A percentile compares a stretch with the other conserved stretches of the same genome.
Evolutionary conservation across 2,888 invertebrate genomes (phyloP).

Genomic region (Erebia epiphron): DNA sequence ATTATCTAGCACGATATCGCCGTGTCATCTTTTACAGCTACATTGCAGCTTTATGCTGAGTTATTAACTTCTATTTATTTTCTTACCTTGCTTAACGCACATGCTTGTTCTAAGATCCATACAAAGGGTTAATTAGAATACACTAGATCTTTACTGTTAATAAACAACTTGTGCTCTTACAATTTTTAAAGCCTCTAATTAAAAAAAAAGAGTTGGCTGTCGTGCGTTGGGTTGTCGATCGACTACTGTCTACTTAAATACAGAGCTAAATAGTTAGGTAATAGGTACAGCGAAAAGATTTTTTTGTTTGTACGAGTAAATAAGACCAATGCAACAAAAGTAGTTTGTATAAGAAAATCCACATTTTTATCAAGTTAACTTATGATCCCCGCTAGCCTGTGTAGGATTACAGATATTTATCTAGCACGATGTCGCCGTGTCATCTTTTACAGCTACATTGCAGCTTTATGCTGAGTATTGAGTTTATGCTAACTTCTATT

Average conservation of each 20-base stretch:
- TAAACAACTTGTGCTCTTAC: too few relatives aligned
- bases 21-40: slow-evolving; percentile 17
- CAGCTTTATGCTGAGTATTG: slow-evolving; percentile 9
- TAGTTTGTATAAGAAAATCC: slow-evolving; percentile 1
- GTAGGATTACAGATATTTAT: slow-evolving; percentile 22
- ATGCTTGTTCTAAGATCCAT: too few relatives aligned
- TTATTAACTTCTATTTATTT: slow-evolving; percentile 16
- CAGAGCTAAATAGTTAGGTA: too few relatives aligned
- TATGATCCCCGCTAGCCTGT: slow-evolving; percentile 2
- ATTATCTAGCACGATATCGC: slow-evolving; percentile 11
- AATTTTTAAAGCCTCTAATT: too few relatives aligned
- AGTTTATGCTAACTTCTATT: slow-evolving; percentile 15
- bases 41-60: slow-evolving; percentile 4
- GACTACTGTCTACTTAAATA: too few relatives aligned
- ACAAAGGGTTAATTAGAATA: too few relatives aligned
- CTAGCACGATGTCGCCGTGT: slow-evolving; percentile 10
- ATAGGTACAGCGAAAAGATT: too few relatives aligned
- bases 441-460: slow-evolving; percentile 11
- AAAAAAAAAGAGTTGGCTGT: too few relatives aligned
- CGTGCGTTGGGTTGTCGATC: too few relatives aligned
- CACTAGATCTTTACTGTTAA: too few relatives aligned
- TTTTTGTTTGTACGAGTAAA: too few relatives aligned
- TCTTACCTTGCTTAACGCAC: not conserved
- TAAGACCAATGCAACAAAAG: not conserved
- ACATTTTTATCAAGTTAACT: slow-evolving; percentile 16